Evolutionary conservation across 2,888 invertebrate species (phyloP), one percentile per base, ranked within the genome.

Genomic region (Trachelus iudaicus): DNA sequence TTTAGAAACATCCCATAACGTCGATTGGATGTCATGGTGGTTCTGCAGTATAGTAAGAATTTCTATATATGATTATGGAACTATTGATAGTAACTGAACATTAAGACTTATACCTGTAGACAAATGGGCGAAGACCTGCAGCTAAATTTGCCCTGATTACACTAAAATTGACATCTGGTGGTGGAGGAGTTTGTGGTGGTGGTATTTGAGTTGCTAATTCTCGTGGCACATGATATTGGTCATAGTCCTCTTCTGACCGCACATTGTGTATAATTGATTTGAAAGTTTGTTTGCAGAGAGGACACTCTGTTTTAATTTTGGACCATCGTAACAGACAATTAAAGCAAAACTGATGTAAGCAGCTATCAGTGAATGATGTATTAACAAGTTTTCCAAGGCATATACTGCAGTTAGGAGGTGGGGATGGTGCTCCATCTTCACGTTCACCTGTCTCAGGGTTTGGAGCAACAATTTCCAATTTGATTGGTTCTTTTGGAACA

Each of bases 331-430:
- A 92, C 40, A 99, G 93, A 89, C 98, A 99, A 83, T 95, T 95
- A 90, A 98, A 98, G 91, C 98, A 99, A 91, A 98, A 99, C 90
- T 96, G 96, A 92, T 99, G 98, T 90, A 97, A 94, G 90, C 98
- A 99, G 75, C 96, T 96, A 90, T 98, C 96, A 0, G 98, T 97
- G 90, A 97, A 97, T 37, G 97, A 98, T 89, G 97, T 97, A 90
- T 98, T 97, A 79, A 95, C 94, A 87, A 97, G 95, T 83, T 95
- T 95, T 34, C 97, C 97, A 79, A 98, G 94, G 88, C 98, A 98
- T 89, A 98, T 98, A 75, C 98, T 96, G 93, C 98, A 98, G 90
- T 97, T 96, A 4, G 96, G 96, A 1, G 97, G 97, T 1, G 97
- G 96, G 35, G 96, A 96, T 13, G 92, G 91, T 1, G 90, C 92